phyloP scores from a whole-genome alignment of 2,888 invertebrate genomes.

The Philhelius pedissequus region DNA sequence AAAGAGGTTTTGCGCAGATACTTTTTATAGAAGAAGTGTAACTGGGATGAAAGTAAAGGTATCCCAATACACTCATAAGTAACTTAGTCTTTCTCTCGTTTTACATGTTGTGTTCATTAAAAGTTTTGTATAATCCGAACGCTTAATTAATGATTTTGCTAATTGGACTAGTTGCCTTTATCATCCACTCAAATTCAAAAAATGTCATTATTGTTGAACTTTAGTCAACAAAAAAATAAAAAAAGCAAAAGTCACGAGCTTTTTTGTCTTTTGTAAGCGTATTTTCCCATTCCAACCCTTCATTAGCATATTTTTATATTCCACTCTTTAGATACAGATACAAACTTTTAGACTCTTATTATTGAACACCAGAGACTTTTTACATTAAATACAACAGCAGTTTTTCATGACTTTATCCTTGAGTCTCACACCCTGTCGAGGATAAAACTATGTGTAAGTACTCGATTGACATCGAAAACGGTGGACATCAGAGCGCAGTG shows the following conservation, averaged over 20 bases:
- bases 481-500: not conserved
- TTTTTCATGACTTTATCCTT: not conserved
- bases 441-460: not conserved
- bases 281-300: not conserved
- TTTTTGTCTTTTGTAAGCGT: not conserved
- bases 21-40: no score
- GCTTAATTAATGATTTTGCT: slow-evolving; percentile 2
- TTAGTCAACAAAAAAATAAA: not conserved
- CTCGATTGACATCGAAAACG: not conserved
- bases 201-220: not conserved
- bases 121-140: slow-evolving; percentile 6
- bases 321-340: not conserved
- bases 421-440: not conserved
- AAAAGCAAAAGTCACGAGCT: not conserved
- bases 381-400: not conserved
- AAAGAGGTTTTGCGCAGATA: no score
- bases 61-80: not conserved
- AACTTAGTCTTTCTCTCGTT: not conserved
- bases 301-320: not conserved
- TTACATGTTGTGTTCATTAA: not conserved
- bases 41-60: no score
- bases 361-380: not conserved
- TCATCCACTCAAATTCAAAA: not conserved
- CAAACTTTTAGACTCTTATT: not conserved
- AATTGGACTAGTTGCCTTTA: not conserved